These are phyloP conservation scores for Oreochromis tanganicae DNA, from an alignment of 2,113 vertebrate genomes.

Conservation along the genomic window DNA sequence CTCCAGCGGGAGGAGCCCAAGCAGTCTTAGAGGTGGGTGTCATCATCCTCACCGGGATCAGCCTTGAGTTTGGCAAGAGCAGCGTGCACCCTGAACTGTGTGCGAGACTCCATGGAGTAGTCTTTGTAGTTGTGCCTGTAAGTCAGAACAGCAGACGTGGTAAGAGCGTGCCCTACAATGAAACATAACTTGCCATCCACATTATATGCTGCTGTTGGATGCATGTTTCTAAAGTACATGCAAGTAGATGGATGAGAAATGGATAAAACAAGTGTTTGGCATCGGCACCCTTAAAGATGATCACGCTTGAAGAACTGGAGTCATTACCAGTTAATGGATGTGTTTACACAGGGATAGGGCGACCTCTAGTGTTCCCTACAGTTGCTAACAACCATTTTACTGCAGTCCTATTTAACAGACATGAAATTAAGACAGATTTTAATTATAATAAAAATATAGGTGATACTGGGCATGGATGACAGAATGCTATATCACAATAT, in stretches of 20 bases:
- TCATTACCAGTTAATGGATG: not conserved
- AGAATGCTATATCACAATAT: not conserved
- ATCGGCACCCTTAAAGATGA: not conserved
- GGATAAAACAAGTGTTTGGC: not conserved
- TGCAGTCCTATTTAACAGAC: not conserved
- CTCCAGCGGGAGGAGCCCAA: not conserved
- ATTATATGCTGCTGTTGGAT: not conserved
- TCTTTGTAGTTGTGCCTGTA: constrained; percentile 79
- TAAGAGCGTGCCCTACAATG: not conserved
- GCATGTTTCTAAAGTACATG: not conserved
- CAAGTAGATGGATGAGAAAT: not conserved
- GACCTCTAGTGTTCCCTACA: constrained; percentile 14
- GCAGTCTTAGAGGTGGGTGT: constrained; percentile 44
- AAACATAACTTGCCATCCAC: not conserved
- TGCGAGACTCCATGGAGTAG: constrained; percentile 83
- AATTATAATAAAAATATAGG: not conserved
- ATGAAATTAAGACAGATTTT: not conserved
- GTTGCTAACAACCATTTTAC: not conserved
- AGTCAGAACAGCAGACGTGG: not conserved
- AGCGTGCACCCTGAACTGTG: constrained; percentile 79
- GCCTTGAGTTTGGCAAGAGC: constrained; percentile 78
- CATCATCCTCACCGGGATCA: constrained; percentile 64
- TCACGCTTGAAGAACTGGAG: not conserved
- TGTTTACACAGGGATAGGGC: not conserved
- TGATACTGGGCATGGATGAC: not conserved